Conservation (phyloP, 1,140 invertebrate genomes). For the Glomeris maerens region DNA sequence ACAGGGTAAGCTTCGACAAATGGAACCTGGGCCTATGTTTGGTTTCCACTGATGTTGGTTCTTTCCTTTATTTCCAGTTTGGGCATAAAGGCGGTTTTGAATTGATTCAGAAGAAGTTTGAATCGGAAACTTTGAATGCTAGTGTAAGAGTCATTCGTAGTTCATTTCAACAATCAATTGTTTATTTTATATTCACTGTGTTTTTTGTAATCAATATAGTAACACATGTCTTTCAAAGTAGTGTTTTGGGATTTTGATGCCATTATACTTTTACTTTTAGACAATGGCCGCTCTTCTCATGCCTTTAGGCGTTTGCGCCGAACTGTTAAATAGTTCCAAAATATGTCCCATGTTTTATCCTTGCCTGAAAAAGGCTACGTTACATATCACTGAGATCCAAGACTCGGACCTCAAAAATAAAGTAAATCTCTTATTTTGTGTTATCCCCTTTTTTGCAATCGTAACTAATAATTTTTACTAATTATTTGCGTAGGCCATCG, state of each 20-base stretch:
- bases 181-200: no score
- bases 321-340: conserved; percentile 28
- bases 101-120: conserved; percentile 27
- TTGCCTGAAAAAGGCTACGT: conserved; percentile 12
- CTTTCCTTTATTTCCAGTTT: conserved; percentile 27
- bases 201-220: no score
- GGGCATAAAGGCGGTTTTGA: conserved; percentile 35
- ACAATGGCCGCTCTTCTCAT: conserved; percentile 31
- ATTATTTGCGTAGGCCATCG: conserved; percentile 31
- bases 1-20: conserved; percentile 25
- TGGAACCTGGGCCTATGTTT: background rate
- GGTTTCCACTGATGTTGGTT: background rate
- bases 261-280: conserved; percentile 18
- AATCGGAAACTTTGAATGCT: conserved; percentile 28
- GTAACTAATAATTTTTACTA: conserved; percentile 2
- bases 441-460: conserved; percentile 6
- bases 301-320: conserved; percentile 32
- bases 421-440: conserved; percentile 23
- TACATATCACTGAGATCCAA: conserved; percentile 20
- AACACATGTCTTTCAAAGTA: no score
- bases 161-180: no score
- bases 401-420: conserved; percentile 37
- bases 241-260: background rate
- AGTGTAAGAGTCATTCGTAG: conserved; percentile 22
- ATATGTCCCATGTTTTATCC: conserved; percentile 14